Percentiles rank a stretch among this genome's conserved stretches.
Evolutionary conservation across 2,797 vertebrate genomes (phyloP).

Genomic region (Bovichtus diacanthus): DNA sequence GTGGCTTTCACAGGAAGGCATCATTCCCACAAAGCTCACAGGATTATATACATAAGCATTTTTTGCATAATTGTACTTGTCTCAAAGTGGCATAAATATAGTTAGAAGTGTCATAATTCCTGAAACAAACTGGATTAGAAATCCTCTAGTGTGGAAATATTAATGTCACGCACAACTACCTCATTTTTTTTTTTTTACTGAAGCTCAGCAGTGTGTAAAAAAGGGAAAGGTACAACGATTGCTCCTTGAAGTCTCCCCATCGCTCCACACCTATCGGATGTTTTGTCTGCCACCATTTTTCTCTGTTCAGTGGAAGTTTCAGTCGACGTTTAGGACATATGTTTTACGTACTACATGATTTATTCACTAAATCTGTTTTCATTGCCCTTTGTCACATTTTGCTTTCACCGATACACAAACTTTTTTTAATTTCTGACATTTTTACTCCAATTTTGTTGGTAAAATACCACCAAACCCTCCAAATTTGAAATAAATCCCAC

Average conservation of each 20-base stretch:
- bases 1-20: constrained; percentile 36
- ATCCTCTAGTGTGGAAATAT: constrained; percentile 3
- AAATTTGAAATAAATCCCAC: too few relatives aligned
- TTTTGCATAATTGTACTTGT: background rate
- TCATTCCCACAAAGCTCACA: constrained; percentile 21
- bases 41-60: constrained; percentile 10
- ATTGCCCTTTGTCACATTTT: background rate
- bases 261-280: background rate
- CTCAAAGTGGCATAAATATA: constrained; percentile 19
- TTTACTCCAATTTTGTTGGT: too few relatives aligned
- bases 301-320: background rate
- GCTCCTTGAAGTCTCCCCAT: background rate
- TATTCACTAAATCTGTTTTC: background rate
- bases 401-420: background rate
- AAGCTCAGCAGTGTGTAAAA: background rate
- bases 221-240: background rate
- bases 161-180: background rate
- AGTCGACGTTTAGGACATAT: background rate
- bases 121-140: constrained; percentile 26
- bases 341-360: background rate
- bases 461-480: too few relatives aligned
- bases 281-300: background rate
- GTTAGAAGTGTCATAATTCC: constrained; percentile 3
- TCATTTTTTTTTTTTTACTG: too few relatives aligned
- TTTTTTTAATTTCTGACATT: too few relatives aligned